Conservation (phyloP, 2,113 vertebrate genomes). For the Trichechus manatus region DNA sequence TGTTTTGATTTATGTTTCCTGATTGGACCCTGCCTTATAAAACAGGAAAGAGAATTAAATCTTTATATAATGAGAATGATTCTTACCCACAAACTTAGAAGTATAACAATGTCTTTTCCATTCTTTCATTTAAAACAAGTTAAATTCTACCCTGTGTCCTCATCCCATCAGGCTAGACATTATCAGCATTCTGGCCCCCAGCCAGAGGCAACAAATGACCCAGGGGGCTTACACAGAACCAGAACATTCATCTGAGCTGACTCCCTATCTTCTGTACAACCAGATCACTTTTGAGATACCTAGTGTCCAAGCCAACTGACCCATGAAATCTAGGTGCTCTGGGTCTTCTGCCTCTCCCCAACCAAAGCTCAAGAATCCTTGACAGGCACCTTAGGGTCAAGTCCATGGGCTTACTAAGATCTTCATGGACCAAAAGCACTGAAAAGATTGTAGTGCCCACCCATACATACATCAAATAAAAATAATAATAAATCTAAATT, state of each 20-base stretch:
- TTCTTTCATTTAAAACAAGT: neutral
- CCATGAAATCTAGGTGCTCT: neutral
- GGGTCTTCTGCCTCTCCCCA: neutral
- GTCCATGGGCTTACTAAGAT: too few species aligned
- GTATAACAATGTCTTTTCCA: neutral
- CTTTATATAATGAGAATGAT: neutral
- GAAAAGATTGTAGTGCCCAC: neutral
- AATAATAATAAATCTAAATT: neutral
- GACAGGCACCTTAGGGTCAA: too few species aligned
- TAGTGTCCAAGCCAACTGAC: neutral
- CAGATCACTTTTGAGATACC: neutral
- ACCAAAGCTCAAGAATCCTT: too few species aligned
- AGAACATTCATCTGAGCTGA: neutral
- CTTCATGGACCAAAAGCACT: neutral
- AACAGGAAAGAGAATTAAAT: neutral
- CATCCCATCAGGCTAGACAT: neutral
- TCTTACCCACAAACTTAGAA: neutral
- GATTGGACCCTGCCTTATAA: neutral
- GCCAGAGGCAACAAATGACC: too few species aligned
- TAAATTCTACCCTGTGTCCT: neutral
- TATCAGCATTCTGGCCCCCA: neutral
- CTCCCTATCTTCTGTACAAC: neutral
- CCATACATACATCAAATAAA: neutral
- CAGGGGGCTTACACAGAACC: neutral
- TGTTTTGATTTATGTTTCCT: neutral